Conservation (phyloP, 2,888 invertebrate species). For the Eurytoma californica region DNA sequence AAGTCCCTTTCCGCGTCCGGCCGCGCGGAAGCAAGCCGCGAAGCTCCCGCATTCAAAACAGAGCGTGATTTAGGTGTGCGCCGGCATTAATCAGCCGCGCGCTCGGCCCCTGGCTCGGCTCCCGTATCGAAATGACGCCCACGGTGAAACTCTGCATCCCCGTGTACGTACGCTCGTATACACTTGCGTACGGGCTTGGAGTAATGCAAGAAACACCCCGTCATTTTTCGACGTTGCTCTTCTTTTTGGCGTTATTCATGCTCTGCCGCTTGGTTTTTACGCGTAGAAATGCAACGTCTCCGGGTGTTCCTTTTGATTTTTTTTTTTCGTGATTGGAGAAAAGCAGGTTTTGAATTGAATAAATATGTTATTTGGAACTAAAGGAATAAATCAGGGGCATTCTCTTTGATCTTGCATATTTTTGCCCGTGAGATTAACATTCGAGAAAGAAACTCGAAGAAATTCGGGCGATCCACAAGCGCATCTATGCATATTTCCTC, state of each 20-base stretch:
- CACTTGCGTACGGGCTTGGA: background rate
- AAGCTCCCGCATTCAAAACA: background rate
- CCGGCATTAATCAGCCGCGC: slow-evolving; percentile 33
- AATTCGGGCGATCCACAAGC: background rate
- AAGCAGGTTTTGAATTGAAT: too few relatives aligned
- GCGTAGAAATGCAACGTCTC: too few relatives aligned
- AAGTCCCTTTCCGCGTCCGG: slow-evolving; percentile 6
- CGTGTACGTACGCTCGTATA: too few relatives aligned
- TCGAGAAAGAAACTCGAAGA: too few relatives aligned
- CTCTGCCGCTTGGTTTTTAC: slow-evolving; percentile 62
- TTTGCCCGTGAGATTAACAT: too few relatives aligned
- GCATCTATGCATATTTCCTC: background rate
- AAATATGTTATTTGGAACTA: too few relatives aligned
- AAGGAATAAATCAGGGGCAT: too few relatives aligned
- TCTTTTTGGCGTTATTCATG: slow-evolving; percentile 36
- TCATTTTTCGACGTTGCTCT: slow-evolving; percentile 67
- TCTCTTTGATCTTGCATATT: too few relatives aligned
- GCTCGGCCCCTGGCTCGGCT: background rate
- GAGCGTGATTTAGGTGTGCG: slow-evolving; percentile 35
- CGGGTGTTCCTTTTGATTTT: too few relatives aligned
- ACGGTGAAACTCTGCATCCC: too few relatives aligned
- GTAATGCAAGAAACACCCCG: background rate
- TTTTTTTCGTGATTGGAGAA: too few relatives aligned
- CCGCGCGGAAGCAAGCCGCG: slow-evolving; percentile 6
- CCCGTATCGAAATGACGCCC: background rate